Percentiles rank a stretch among this genome's conserved stretches.
Evolutionary conservation across 2,888 invertebrate species (phyloP).

Genomic region (Polydrusus tereticollis): DNA sequence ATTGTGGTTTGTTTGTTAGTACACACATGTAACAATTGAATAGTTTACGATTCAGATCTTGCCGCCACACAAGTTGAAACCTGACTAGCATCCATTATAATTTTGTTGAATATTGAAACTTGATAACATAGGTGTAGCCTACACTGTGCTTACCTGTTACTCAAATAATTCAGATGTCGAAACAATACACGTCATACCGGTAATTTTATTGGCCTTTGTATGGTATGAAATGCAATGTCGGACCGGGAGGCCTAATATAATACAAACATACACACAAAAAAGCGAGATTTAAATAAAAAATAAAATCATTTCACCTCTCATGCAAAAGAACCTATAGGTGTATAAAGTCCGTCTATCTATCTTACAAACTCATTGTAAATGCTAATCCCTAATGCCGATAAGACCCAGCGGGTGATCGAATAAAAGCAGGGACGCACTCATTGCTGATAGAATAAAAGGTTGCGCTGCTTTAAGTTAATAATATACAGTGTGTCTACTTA

Average conservation of each 20-base stretch:
- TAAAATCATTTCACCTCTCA: too few relatives aligned
- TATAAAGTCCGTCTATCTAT: too few relatives aligned
- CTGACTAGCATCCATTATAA: conserved; percentile 35
- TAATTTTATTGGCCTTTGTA: not conserved
- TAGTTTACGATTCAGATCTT: conserved; percentile 20
- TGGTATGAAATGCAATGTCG: not conserved
- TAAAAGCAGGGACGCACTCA: too few relatives aligned
- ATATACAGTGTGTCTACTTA: too few relatives aligned
- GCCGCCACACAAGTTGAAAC: conserved; percentile 32
- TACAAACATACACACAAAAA: not conserved
- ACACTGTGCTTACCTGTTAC: conserved; percentile 1
- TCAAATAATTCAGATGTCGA: not conserved
- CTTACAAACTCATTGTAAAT: too few relatives aligned
- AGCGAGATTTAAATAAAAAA: too few relatives aligned
- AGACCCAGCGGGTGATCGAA: too few relatives aligned
- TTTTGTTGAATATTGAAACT: conserved; percentile 30
- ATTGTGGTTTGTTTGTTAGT: conserved; percentile 28
- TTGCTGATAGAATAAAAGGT: too few relatives aligned
- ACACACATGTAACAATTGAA: conserved; percentile 25
- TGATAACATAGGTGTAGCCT: conserved; percentile 13
- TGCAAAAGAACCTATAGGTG: too few relatives aligned
- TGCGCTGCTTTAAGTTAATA: too few relatives aligned
- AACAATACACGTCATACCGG: not conserved
- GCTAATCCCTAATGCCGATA: too few relatives aligned
- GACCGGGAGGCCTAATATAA: not conserved